These are phyloP conservation scores for Muricea muricata DNA, from an alignment of 92 coral and sea anemone species.

Conservation along the genomic window DNA sequence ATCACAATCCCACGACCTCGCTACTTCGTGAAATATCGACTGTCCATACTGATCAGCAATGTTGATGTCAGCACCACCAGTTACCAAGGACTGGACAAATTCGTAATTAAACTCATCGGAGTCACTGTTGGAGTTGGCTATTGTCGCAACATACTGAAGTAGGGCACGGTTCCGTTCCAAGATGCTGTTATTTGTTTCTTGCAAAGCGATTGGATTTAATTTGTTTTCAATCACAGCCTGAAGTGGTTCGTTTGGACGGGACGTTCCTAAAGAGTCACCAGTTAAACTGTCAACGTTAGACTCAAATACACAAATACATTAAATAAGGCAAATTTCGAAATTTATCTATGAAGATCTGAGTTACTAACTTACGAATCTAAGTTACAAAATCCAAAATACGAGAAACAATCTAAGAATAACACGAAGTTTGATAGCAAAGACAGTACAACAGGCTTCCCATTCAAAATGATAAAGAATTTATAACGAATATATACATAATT, in stretches of 20 bases:
- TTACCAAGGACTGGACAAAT: slow-evolving; percentile 72
- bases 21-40: slow-evolving; percentile 86
- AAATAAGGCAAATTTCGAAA: too few relatives aligned
- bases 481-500: too few relatives aligned
- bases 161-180: slow-evolving; percentile 28
- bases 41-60: slow-evolving; percentile 91
- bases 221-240: slow-evolving; percentile 39
- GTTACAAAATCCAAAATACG: too few relatives aligned
- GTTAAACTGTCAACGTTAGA: background rate
- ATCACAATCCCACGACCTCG: slow-evolving; percentile 86
- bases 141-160: background rate
- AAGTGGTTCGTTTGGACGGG: slow-evolving; percentile 42
- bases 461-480: too few relatives aligned
- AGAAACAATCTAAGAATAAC: too few relatives aligned
- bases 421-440: too few relatives aligned
- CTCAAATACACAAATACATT: too few relatives aligned
- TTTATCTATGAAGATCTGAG: too few relatives aligned
- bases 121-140: background rate
- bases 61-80: slow-evolving; percentile 79
- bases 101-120: slow-evolving; percentile 34
- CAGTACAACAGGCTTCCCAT: too few relatives aligned
- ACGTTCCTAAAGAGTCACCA: slow-evolving; percentile 17
- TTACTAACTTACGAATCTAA: too few relatives aligned
- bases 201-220: slow-evolving; percentile 6
- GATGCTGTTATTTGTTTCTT: slow-evolving; percentile 37